These are phyloP conservation scores for Neocrepidodera transversa DNA, from an alignment of 2,888 invertebrate species.

Conservation along the genomic window DNA sequence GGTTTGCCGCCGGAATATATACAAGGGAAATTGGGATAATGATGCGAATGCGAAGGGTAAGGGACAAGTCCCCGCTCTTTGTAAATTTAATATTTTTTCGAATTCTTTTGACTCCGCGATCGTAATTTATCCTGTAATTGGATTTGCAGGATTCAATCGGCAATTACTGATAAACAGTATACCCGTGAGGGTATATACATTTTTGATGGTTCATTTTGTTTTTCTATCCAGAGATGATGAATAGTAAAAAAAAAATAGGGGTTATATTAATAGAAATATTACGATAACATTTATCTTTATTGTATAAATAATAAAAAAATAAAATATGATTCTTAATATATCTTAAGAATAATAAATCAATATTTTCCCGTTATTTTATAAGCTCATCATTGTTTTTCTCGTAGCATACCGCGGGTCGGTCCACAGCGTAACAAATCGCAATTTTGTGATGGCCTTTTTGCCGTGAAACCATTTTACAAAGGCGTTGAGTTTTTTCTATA, in stretches of 20 bases:
- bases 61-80: conserved; percentile 14
- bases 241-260: background rate
- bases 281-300: background rate
- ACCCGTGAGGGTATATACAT: conserved; percentile 18
- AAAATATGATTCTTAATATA: too few species aligned
- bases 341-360: conserved; percentile 4
- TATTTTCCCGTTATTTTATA: conserved; percentile 17
- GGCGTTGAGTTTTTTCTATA: conserved; percentile 18
- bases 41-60: conserved; percentile 16
- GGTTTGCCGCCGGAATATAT: conserved; percentile 32
- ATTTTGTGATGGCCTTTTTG: conserved; percentile 21
- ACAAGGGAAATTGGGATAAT: conserved; percentile 32
- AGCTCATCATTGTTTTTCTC: conserved; percentile 6
- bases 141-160: conserved; percentile 24
- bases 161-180: conserved; percentile 26
- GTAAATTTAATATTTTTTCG: conserved; percentile 24
- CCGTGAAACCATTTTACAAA: conserved; percentile 19
- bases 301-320: too few species aligned
- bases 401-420: conserved; percentile 3
- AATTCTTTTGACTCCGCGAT: conserved; percentile 25
- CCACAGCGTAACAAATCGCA: conserved; percentile 4
- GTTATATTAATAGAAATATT: background rate
- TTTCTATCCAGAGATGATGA: background rate
- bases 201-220: conserved; percentile 21
- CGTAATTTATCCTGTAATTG: conserved; percentile 28